Percentiles rank a stretch among this genome's conserved stretches.
phyloP scores from a whole-genome alignment of 2,888 invertebrate species.

The Ormyrus pomaceus region DNA sequence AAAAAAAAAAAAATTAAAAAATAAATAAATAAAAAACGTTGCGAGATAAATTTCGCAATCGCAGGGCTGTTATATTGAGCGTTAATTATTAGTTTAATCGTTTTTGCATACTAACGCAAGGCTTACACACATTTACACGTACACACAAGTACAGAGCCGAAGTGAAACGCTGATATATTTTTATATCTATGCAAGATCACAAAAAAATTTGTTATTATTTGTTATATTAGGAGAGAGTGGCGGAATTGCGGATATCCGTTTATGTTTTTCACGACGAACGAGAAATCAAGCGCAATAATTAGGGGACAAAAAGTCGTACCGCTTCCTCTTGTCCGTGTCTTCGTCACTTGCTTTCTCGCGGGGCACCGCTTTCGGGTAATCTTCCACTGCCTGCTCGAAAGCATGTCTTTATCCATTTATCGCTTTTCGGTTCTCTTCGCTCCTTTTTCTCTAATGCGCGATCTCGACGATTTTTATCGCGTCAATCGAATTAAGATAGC shows the following conservation, averaged over 20 bases:
- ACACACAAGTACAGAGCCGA: conserved; percentile 53
- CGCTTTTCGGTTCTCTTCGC: conserved; percentile 9
- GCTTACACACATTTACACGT: conserved; percentile 45
- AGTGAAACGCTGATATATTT: conserved; percentile 57
- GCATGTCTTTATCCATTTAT: not conserved
- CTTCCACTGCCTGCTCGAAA: conserved; percentile 35
- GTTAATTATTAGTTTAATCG: conserved; percentile 55
- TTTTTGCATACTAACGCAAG: conserved; percentile 57
- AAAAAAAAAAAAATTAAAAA: not conserved
- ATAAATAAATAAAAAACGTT: conserved; percentile 44
- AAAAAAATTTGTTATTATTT: conserved; percentile 56
- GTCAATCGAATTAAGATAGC: conserved; percentile 19
- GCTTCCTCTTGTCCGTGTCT: conserved; percentile 4
- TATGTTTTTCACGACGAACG: not conserved
- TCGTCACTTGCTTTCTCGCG: not conserved
- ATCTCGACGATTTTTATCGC: not conserved
- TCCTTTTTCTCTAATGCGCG: not conserved
- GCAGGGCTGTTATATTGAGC: conserved; percentile 56
- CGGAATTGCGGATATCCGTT: conserved; percentile 33
- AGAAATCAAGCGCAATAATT: not conserved
- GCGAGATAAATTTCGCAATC: conserved; percentile 59
- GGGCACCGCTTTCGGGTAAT: conserved; percentile 9
- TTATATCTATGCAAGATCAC: conserved; percentile 56
- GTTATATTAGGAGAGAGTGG: conserved; percentile 54
- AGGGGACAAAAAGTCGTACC: conserved; percentile 4